These are phyloP conservation scores for Athalia rosae DNA, from an alignment of 2,888 invertebrate genomes.

Conservation along the genomic window DNA sequence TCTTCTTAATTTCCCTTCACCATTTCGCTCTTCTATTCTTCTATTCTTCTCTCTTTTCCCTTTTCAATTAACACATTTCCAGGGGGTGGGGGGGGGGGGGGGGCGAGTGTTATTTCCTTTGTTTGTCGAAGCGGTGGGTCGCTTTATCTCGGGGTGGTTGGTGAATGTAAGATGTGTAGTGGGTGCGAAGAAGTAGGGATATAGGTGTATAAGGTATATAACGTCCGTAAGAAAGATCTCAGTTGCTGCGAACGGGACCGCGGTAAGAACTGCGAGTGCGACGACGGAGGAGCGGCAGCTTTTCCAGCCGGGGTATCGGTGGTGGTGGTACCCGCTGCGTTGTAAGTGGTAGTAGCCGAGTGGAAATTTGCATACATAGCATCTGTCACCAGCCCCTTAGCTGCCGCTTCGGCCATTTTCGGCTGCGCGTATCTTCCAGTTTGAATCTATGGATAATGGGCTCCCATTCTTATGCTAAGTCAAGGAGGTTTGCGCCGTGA, in stretches of 20 bases:
- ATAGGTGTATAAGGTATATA: too few species aligned
- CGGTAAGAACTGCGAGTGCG: too few species aligned
- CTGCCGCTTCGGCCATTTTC: constrained; percentile 69
- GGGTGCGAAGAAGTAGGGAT: too few species aligned
- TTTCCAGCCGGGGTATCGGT: constrained; percentile 52
- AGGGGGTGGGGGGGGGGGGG: too few species aligned
- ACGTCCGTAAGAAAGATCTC: too few species aligned
- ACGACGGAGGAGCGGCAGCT: background rate
- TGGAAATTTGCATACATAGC: constrained; percentile 72
- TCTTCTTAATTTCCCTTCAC: background rate
- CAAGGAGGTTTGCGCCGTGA: constrained; percentile 40
- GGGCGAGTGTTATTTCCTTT: constrained; percentile 22
- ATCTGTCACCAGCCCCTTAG: constrained; percentile 73
- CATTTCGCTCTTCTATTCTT: background rate
- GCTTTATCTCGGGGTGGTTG: constrained; percentile 10
- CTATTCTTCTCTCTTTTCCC: background rate
- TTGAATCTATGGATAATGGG: constrained; percentile 72
- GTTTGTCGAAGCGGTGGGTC: constrained; percentile 29
- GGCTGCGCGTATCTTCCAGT: constrained; percentile 68
- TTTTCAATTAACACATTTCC: constrained; percentile 44
- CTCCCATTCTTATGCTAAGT: constrained; percentile 72
- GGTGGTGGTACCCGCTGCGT: too few species aligned
- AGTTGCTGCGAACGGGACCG: too few species aligned
- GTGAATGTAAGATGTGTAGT: background rate
- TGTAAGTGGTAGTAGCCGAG: too few species aligned